Evolutionary conservation across 2,113 vertebrate genomes (phyloP).

Genomic region (Heterochromis multidens): DNA sequence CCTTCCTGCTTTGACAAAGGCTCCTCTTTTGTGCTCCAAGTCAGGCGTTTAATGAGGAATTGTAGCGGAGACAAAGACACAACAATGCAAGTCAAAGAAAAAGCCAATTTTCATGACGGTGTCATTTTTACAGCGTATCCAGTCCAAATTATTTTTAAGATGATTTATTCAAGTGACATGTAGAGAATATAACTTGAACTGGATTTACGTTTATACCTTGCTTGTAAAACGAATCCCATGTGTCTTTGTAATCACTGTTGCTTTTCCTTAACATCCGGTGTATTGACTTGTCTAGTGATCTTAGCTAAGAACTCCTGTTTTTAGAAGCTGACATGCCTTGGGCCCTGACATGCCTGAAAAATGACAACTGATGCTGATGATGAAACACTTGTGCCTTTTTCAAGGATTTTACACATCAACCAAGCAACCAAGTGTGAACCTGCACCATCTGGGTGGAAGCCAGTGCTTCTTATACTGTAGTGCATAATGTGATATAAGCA

Average conservation of each 20-base stretch:
- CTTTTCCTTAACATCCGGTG: constrained; percentile 5
- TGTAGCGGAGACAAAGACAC: background rate
- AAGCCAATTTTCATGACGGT: background rate
- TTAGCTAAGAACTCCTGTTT: background rate
- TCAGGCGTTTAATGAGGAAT: constrained; percentile 28
- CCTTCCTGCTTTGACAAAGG: background rate
- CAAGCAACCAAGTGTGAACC: constrained; percentile 26
- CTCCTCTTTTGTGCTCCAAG: constrained; percentile 12
- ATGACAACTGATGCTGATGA: background rate
- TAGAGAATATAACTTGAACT: background rate
- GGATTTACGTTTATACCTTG: background rate
- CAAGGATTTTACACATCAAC: constrained; percentile 30
- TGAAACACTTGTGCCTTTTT: constrained; percentile 34
- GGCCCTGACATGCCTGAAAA: constrained; percentile 19
- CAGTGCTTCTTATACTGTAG: background rate
- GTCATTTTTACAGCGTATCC: background rate
- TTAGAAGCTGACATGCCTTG: background rate
- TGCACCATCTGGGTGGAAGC: constrained; percentile 37
- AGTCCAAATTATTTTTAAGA: background rate
- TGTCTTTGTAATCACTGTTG: background rate
- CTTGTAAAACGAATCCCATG: background rate
- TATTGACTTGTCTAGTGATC: constrained; percentile 27
- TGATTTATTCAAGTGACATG: background rate
- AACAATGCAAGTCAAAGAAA: background rate
- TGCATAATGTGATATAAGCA: background rate